Evolutionary conservation across 2,797 vertebrate genomes (phyloP), one percentile per base, ranked within the genome.

Genomic region (Eospalax fontanierii): DNA sequence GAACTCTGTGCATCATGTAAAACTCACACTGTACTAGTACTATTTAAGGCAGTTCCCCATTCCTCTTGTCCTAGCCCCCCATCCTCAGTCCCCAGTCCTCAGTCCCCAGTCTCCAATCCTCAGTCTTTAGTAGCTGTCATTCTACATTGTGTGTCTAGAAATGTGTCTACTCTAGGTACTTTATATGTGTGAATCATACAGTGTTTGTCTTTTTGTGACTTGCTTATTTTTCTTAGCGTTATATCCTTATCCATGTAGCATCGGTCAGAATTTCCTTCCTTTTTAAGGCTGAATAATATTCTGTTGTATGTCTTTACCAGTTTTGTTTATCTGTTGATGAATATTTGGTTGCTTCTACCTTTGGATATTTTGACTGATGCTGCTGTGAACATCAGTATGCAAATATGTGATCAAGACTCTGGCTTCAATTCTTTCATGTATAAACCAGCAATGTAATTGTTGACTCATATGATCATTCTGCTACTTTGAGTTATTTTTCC

Each of bases 151-250:
- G 8, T 80, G 38, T 70, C 26, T 95, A 22, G 54, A 81, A 79
- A 89, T 75, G 43, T 66, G 86, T 65, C 54, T 28, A 24, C 24
- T 78, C n/a, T 35, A 1, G 24, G 8, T 54, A 79, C 28, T 57
- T 61, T 81, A 21, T 70, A 26, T 88, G 65, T 61, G 18, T 65
- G 43, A 63, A 83, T 59, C 68, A 28, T 74, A 26, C 33, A 81
- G 4, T 54, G 54, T 76, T 76, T 57, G 35, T 87, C 50, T 63
- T 87, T 89, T 38, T 65, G 57, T 87, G 40, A 78, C 46, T 90
- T 16, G 54, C 79, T 90, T 70, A 14, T 78, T 91, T 96, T 43
- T 63, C n/a, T 74, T 88, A 76, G 73, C 61, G 9, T 18, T 30
- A 65, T 46, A 46, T 16, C 35, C 66, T 86, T 33, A 28, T 86